These are phyloP conservation scores for Notocelia uddmanniana DNA, from an alignment of 2,888 invertebrate genomes.

Conservation along the genomic window DNA sequence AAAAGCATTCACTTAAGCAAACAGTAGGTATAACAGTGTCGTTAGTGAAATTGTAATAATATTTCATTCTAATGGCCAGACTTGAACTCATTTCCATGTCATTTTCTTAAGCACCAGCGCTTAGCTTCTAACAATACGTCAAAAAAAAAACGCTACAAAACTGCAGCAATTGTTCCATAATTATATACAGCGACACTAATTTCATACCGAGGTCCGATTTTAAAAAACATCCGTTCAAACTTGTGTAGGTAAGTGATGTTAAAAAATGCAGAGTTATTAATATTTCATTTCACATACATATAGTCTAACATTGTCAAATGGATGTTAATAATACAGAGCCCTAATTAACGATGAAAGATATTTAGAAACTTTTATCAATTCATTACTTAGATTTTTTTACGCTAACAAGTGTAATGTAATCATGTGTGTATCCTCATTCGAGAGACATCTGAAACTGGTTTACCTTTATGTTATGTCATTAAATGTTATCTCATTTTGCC, in stretches of 20 bases:
- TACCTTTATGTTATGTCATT: constrained; percentile 35
- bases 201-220: not conserved
- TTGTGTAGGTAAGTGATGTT: no score
- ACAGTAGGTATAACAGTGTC: constrained; percentile 16
- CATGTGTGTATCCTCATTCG: no score
- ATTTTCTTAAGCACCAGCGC: constrained; percentile 26
- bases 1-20: constrained; percentile 15
- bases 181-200: not conserved
- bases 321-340: no score
- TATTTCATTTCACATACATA: no score
- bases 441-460: constrained; percentile 35
- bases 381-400: no score
- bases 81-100: constrained; percentile 31
- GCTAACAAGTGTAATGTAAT: no score
- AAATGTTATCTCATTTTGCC: constrained; percentile 28
- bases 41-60: constrained; percentile 20
- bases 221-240: not conserved
- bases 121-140: constrained; percentile 8
- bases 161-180: not conserved
- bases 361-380: no score
- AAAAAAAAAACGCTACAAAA: constrained; percentile 4
- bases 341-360: no score
- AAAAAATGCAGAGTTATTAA: no score
- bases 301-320: no score
- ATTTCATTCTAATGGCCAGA: constrained; percentile 9